Evolutionary conservation across 2,888 invertebrate species (phyloP).

Genomic region (Atethmia centrago): DNA sequence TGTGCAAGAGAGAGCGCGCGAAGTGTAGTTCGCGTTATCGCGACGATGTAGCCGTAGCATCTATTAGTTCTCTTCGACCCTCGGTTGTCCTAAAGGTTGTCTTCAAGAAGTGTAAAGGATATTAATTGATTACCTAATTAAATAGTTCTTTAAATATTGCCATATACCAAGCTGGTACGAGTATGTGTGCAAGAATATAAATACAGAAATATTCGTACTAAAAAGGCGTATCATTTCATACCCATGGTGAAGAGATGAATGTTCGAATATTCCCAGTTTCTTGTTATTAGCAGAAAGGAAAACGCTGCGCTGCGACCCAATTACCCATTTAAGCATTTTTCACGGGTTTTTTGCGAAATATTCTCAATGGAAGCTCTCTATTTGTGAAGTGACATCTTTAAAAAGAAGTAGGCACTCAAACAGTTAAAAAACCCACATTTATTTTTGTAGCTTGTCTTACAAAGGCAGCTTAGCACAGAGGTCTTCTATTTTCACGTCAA

Average conservation of each 20-base stretch:
- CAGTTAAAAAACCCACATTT: background rate
- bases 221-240: no score
- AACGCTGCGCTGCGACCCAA: background rate
- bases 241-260: background rate
- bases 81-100: no score
- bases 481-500: slow-evolving; percentile 47
- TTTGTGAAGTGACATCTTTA: background rate
- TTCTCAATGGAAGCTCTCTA: background rate
- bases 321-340: no score
- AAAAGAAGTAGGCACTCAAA: background rate
- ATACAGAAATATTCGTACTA: no score
- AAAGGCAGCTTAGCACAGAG: slow-evolving; percentile 35
- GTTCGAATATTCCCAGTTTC: background rate
- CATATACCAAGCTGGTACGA: no score
- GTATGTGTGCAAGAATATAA: no score
- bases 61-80: no score
- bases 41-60: no score
- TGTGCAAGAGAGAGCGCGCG: background rate
- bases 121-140: no score
- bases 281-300: background rate
- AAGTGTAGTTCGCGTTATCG: no score
- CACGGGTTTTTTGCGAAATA: background rate
- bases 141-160: no score
- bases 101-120: no score
- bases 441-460: slow-evolving; percentile 22